Percentiles rank a stretch among this genome's conserved stretches.
These are phyloP conservation scores for Metopolophium dirhodum DNA, from an alignment of 1,140 invertebrate genomes.

Conservation along the genomic window DNA sequence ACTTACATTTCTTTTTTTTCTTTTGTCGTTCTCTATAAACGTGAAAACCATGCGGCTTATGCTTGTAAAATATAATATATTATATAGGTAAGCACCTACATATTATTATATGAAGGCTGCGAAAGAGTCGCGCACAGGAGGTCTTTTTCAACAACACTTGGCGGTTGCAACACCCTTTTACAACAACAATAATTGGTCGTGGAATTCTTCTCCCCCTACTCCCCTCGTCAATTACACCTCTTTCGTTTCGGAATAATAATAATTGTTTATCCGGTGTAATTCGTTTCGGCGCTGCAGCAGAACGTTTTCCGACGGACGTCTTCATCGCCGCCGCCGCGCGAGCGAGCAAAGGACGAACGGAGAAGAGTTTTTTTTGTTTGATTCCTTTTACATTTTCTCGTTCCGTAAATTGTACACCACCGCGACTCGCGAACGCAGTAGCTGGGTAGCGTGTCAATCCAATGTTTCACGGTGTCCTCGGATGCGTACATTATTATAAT, in stretches of 20 bases:
- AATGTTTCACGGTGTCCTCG: conserved; percentile 31
- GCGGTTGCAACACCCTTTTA: background rate
- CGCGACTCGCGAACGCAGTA: background rate
- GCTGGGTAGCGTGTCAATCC: background rate
- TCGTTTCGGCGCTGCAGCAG: conserved; percentile 12
- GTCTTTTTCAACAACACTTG: background rate
- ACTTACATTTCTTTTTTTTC: background rate
- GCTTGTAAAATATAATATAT: background rate
- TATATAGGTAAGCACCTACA: background rate
- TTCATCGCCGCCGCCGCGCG: background rate
- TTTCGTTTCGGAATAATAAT: background rate
- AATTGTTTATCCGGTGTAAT: conserved; percentile 48
- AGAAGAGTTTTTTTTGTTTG: background rate
- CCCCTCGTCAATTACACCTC: background rate
- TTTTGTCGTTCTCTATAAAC: background rate
- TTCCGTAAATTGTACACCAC: background rate
- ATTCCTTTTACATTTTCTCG: background rate
- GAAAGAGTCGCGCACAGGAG: background rate
- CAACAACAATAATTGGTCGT: conserved; percentile 33
- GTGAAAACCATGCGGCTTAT: background rate
- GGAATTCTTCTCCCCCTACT: background rate
- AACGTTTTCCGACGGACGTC: background rate
- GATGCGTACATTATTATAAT: background rate
- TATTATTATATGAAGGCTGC: background rate
- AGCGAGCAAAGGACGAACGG: background rate